Percentiles rank a stretch among this genome's conserved stretches.
These are phyloP conservation scores for Lagopus leucura DNA, from an alignment of 2,113 vertebrate genomes.

Conservation along the genomic window DNA sequence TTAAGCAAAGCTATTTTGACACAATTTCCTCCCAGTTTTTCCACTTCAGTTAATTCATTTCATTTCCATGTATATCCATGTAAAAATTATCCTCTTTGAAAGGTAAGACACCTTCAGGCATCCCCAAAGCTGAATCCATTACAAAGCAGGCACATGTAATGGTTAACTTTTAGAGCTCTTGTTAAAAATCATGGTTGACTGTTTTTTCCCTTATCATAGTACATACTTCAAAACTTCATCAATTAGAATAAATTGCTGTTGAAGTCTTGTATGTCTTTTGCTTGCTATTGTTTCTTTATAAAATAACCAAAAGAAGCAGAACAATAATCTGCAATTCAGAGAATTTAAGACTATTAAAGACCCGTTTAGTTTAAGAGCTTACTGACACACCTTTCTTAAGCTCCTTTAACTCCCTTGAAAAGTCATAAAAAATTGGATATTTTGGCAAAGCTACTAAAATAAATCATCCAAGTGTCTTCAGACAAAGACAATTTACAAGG, in stretches of 20 bases:
- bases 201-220: not conserved
- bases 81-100: conserved; percentile 1
- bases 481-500: not conserved
- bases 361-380: not conserved
- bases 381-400: not conserved
- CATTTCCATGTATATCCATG: not conserved
- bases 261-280: not conserved
- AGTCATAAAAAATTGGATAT: not conserved
- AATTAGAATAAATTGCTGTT: not conserved
- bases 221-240: not conserved
- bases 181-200: not conserved
- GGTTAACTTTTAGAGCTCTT: not conserved
- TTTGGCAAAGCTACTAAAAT: not conserved
- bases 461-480: not conserved
- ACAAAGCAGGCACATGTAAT: not conserved
- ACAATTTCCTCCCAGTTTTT: conserved; percentile 13
- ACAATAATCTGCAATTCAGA: not conserved
- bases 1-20: conserved; percentile 33
- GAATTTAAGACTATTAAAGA: not conserved
- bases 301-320: not conserved
- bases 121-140: not conserved
- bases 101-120: conserved; percentile 6
- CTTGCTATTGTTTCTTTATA: not conserved
- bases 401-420: not conserved
- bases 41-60: conserved; percentile 10